Evolutionary conservation across 2,888 invertebrate species (phyloP), one percentile per base, ranked within the genome.

Genomic region (Willowsia nigromaculata): DNA sequence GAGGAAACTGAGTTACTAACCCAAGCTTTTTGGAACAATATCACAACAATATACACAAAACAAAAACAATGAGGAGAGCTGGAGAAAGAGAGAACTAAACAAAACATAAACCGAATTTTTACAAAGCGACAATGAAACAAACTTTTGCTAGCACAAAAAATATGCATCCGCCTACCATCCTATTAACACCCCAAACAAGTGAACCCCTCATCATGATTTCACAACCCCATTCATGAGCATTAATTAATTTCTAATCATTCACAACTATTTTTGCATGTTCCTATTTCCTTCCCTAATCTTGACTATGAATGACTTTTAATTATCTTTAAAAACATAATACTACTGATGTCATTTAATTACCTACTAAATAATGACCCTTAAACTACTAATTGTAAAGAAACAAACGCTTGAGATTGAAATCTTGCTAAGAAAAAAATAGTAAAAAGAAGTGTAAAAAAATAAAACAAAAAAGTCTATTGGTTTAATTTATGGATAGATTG

Each of bases 1-100:
- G 88, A 89, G 88, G 88, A 89, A 89, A 89, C 84, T 71, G 88
- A 80, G 88, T 89, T 89, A 89, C 84, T 89, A 84, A 65, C 84
- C 62, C 84, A 84, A 83, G 43, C 76, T 83, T 88, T 43, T 80
- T 37, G 78, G 78, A 80, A 85, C 50, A 80, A 47, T 50, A 82
- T 62, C 82, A 62, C 65, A 65, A 62, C 82, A 81, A 81, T 50
- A 50, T n/a, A 62, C 62, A 62, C 15, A 43, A 22, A 27, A 62
- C 82, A 53, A 37, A 59, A 37, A 37, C 22, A 18, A 78, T 15
- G 22, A n/a, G 30, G 40, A 40, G 15, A 37, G n/a, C n/a, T 37
- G n/a, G 37, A 81, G 43, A 43, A 33, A 56, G 50, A 74, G 50
- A 71, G n/a, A 50, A 74, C 74, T 74, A 30, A 74, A 78, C 53